Conservation (phyloP, 2,888 invertebrate genomes). For the Luperina nickerlii region DNA sequence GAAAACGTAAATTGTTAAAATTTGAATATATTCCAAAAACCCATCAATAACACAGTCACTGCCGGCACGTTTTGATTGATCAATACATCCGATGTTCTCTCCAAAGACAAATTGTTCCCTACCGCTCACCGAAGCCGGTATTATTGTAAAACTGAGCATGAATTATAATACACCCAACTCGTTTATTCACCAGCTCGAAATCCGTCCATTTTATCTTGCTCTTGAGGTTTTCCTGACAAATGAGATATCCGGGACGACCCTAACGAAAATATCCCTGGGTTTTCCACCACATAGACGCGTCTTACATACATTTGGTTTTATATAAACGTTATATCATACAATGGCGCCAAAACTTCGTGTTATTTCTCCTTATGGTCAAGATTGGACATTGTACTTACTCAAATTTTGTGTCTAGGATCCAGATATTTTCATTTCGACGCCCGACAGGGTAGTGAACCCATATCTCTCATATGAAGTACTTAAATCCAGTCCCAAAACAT, state of each 20-base stretch:
- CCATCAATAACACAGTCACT: constrained; percentile 30
- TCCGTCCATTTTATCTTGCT: constrained; percentile 79
- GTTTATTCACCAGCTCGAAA: constrained; percentile 69
- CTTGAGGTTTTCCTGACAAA: constrained; percentile 78
- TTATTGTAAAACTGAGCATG: constrained; percentile 66
- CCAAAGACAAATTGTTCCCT: constrained; percentile 56
- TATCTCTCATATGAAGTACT: constrained; percentile 50
- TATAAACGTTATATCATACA: constrained; percentile 50
- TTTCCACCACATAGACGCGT: constrained; percentile 70
- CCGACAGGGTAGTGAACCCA: constrained; percentile 38
- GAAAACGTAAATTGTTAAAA: not conserved
- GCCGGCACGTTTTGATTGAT: constrained; percentile 50
- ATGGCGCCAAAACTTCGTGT: constrained; percentile 26
- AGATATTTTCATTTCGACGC: constrained; percentile 38
- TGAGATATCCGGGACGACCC: constrained; percentile 71
- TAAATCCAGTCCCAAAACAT: constrained; percentile 56
- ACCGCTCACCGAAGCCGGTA: constrained; percentile 41
- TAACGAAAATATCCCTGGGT: constrained; percentile 70
- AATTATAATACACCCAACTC: constrained; percentile 68
- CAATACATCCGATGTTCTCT: constrained; percentile 44
- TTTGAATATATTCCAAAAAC: constrained; percentile 7
- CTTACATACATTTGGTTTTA: constrained; percentile 66
- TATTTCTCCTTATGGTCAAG: constrained; percentile 37
- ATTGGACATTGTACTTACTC: constrained; percentile 20
- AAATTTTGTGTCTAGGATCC: constrained; percentile 30